Conservation (phyloP, 2,888 invertebrate genomes). For the Incurvaria masculella region DNA sequence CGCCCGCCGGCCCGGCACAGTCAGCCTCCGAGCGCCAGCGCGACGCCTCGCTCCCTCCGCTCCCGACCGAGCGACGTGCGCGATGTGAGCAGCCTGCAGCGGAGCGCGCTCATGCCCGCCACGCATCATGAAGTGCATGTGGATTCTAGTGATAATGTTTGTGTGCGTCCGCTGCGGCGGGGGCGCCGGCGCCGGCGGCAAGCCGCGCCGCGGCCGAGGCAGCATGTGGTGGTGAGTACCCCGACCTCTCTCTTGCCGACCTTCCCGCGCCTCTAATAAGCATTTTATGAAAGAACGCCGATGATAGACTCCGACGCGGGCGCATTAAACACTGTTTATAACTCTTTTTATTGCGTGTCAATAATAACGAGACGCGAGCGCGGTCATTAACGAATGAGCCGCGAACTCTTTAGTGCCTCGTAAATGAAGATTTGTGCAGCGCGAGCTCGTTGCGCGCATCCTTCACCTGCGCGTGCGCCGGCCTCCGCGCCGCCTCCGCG, state of each 20-base stretch:
- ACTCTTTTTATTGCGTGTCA: no score
- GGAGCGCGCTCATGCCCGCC: no score
- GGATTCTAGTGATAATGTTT: constrained; percentile 49
- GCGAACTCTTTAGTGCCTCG: not conserved
- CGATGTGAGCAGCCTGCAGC: no score
- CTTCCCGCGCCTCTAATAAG: no score
- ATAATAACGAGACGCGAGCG: no score
- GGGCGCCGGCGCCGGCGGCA: constrained; percentile 49
- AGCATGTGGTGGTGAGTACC: constrained; percentile 88
- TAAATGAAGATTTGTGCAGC: not conserved
- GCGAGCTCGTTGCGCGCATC: not conserved
- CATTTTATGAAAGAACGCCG: no score
- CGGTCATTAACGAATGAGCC: not conserved
- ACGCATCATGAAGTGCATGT: constrained; percentile 44
- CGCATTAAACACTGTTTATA: no score
- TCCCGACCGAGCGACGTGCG: no score
- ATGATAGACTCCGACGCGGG: no score
- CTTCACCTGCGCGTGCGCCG: not conserved
- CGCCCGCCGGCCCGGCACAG: not conserved
- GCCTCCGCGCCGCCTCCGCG: not conserved
- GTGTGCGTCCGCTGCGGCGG: constrained; percentile 40
- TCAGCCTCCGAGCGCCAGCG: no score
- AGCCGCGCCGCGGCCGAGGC: constrained; percentile 76
- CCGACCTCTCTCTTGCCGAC: not conserved
- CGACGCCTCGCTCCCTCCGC: no score